Percentiles rank a stretch among this genome's conserved stretches.
phyloP scores from a whole-genome alignment of 1,140 invertebrate genomes.

The Wasmannia auropunctata region DNA sequence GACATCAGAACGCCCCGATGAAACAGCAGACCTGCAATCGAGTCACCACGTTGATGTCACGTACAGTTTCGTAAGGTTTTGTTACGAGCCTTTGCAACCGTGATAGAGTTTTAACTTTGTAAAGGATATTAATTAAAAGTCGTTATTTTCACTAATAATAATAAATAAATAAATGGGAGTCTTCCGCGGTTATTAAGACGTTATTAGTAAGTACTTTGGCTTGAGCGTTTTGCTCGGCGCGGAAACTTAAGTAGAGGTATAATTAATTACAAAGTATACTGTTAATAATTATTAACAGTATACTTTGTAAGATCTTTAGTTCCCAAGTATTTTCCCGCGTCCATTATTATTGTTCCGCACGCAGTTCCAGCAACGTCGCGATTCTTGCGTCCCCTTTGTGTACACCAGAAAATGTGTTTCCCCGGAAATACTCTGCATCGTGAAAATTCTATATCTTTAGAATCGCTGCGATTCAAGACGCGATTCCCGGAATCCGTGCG shows the following conservation, averaged over 20 bases:
- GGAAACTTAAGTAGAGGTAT: background rate
- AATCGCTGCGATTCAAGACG: background rate
- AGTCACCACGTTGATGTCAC: background rate
- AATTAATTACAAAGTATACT: too few relatives aligned
- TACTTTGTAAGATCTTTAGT: background rate
- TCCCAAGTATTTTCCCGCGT: background rate
- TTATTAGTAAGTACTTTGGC: background rate
- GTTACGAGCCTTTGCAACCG: background rate
- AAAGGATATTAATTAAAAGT: background rate
- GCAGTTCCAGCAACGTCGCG: background rate
- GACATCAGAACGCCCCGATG: constrained; percentile 97
- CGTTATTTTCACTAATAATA: background rate
- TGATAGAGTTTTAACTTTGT: background rate
- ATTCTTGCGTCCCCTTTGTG: background rate
- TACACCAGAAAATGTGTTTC: background rate
- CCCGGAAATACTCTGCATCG: background rate
- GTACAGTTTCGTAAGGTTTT: background rate
- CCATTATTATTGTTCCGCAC: background rate
- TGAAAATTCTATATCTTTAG: constrained; percentile 11
- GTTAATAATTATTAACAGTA: background rate
- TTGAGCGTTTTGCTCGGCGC: background rate
- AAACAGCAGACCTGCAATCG: constrained; percentile 92
- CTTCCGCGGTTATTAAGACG: background rate
- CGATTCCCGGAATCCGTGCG: constrained; percentile 9
- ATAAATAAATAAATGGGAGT: background rate